Base-by-base conservation (phyloP, 2,113 vertebrate species). In the Sceloporus tristichus region DNA sequence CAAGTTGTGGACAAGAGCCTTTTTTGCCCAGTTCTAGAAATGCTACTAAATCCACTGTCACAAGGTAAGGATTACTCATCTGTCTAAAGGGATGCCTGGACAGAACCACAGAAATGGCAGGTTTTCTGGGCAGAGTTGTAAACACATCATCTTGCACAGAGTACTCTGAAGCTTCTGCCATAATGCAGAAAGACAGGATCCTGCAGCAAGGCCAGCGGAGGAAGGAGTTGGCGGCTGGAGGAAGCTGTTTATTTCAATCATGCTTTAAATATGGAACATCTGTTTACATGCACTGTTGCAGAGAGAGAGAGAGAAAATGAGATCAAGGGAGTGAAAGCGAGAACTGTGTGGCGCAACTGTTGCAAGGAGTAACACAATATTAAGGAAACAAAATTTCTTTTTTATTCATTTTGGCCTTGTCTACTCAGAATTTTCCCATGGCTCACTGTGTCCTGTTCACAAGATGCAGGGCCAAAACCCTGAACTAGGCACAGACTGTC, bases 101-200 rank as follows among this genome's bases (percentile, higher is more conserved):
- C 82, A 91, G 62, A 54, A 88, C 89, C 90, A 77, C 71, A 76
- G 53, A 73, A 80, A 87, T 91, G 65, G 54, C n/a, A n/a, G 0
- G 65, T 91, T 92, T 94, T n/a, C 74, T 74, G 76, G 76, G 59
- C 59, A 1, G 84, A 84, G 40, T 29, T 73, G 91, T 91, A 92
- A 77, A 87, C 62, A 75, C 66, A 90, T 94, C 92, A 90, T 86
- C 91, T 91, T 90, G 87, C 86, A 90, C 87, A 87, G 73, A 88
- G 79, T 65, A 53, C 82, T 89, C 40, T 88, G 90, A 91, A 89
- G 87, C 90, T 90, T 94, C 86, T 92, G 66, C 59, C 90, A 38
- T 90, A 95, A 94, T 92, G 92, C 91, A 88, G 87, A 92, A 82
- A 79, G 92, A 93, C 90, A 92, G 90, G 82, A 4, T 90, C 92